phyloP scores from a whole-genome alignment of 2,113 vertebrate genomes.

The Petromus typicus region DNA sequence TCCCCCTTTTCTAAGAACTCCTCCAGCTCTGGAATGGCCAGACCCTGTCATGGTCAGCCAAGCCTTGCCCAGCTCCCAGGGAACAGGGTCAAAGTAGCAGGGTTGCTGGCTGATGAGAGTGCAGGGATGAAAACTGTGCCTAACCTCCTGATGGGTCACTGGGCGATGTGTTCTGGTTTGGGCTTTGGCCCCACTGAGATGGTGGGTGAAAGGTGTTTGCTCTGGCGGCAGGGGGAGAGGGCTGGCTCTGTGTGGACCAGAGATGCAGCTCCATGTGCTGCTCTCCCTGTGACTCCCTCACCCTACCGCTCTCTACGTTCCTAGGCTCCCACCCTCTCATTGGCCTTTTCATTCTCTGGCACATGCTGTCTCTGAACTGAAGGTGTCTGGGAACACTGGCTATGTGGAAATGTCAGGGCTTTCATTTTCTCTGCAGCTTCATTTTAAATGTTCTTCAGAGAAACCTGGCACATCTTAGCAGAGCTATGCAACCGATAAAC shows the following conservation, averaged over 20 bases:
- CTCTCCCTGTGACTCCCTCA: neutral
- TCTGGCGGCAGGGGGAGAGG: neutral
- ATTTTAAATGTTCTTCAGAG: constrained; percentile 5
- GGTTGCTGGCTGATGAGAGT: too few species aligned
- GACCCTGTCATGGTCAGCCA: rapidly evolving
- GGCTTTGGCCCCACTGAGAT: neutral
- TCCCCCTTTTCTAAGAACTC: neutral
- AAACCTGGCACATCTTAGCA: neutral
- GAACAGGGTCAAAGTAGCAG: too few species aligned
- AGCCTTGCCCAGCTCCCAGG: neutral
- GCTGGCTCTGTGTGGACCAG: neutral
- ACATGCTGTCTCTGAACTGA: neutral
- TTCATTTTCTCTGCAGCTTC: neutral
- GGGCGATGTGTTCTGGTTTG: too few species aligned
- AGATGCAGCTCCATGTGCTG: neutral
- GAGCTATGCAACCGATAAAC: neutral
- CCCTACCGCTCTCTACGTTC: neutral
- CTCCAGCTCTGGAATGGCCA: neutral
- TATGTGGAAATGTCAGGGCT: constrained; percentile 57
- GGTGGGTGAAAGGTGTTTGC: rapidly evolving
- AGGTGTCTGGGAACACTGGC: neutral
- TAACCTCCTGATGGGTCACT: rapidly evolving
- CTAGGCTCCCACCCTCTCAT: neutral
- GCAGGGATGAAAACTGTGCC: rapidly evolving
- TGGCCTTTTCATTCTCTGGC: constrained; percentile 46